These are phyloP conservation scores for Glaucidium brasilianum DNA, from an alignment of 2,113 vertebrate species.

Conservation along the genomic window DNA sequence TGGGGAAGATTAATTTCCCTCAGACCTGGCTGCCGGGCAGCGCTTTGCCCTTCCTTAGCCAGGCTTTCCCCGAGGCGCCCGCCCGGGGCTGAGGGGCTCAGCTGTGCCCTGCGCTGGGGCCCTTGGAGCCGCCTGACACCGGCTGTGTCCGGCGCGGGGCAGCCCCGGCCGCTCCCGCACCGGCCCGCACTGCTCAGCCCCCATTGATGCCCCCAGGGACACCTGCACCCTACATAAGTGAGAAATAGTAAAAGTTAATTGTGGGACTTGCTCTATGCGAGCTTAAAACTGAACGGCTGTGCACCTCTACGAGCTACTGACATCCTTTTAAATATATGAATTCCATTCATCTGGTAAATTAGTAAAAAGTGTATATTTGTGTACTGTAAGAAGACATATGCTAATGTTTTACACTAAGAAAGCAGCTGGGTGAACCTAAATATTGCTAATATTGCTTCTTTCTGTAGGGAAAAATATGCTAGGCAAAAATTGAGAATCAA, in stretches of 20 bases:
- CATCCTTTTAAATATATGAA: neutral
- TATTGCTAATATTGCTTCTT: neutral
- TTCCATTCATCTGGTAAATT: neutral
- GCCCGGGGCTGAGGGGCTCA: neutral
- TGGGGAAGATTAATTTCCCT: neutral
- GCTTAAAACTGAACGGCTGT: neutral
- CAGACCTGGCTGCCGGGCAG: neutral
- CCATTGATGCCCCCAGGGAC: fast-evolving
- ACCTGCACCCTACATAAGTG: too few relatives aligned
- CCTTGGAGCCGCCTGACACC: neutral
- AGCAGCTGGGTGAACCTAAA: neutral
- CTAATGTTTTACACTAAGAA: neutral
- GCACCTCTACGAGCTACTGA: neutral
- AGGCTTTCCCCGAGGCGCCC: neutral
- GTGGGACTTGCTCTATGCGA: neutral
- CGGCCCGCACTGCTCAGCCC: too few relatives aligned
- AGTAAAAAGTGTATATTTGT: neutral
- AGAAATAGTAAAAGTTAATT: neutral
- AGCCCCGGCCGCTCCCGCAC: neutral
- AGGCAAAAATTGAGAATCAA: neutral
- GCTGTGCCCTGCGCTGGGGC: neutral
- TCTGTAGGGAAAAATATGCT: neutral
- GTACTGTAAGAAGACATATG: neutral
- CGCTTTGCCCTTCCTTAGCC: neutral
- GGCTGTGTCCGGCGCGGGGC: neutral